Percentiles rank a stretch among this genome's conserved stretches.
phyloP scores from a whole-genome alignment of 1,140 invertebrate genomes.

The Caenorhabditis latens region DNA sequence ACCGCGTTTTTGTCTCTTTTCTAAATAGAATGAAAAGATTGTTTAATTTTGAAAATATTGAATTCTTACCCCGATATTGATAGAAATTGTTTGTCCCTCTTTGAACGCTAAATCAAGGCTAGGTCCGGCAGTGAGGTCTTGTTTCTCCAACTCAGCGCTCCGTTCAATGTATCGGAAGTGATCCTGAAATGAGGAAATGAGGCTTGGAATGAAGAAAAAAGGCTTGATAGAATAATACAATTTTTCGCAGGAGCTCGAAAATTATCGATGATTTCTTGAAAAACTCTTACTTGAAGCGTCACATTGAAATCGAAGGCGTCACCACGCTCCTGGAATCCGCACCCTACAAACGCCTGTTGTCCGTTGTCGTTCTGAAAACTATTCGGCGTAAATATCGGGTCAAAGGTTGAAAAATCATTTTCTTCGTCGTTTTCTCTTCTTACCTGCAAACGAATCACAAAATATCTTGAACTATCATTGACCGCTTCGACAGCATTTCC shows the following conservation, averaged over 20 bases:
- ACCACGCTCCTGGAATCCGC: constrained; percentile 95
- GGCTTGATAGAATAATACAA: too few species aligned
- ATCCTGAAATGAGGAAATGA: constrained; percentile 67
- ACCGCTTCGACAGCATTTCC: constrained; percentile 94
- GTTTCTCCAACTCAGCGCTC: constrained; percentile 68
- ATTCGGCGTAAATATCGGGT: neutral
- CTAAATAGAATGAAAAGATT: constrained; percentile 62
- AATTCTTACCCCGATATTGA: constrained; percentile 74
- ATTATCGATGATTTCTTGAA: neutral
- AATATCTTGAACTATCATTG: constrained; percentile 97
- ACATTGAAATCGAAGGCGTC: constrained; percentile 99
- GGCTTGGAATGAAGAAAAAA: neutral
- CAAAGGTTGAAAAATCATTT: neutral
- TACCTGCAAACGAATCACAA: constrained; percentile 90
- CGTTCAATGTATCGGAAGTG: constrained; percentile 74
- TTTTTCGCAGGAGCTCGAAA: too few species aligned
- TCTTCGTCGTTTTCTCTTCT: neutral
- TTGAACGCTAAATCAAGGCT: constrained; percentile 77
- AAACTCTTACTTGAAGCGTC: constrained; percentile 84
- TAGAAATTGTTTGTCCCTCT: constrained; percentile 77
- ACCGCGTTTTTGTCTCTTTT: constrained; percentile 63
- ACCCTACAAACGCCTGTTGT: constrained; percentile 94
- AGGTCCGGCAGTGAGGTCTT: constrained; percentile 63
- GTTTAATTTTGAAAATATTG: constrained; percentile 33
- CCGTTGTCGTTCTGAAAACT: constrained; percentile 80